These are phyloP conservation scores for Melanotaenia boesemani DNA, from an alignment of 2,797 vertebrate genomes.

Conservation along the genomic window DNA sequence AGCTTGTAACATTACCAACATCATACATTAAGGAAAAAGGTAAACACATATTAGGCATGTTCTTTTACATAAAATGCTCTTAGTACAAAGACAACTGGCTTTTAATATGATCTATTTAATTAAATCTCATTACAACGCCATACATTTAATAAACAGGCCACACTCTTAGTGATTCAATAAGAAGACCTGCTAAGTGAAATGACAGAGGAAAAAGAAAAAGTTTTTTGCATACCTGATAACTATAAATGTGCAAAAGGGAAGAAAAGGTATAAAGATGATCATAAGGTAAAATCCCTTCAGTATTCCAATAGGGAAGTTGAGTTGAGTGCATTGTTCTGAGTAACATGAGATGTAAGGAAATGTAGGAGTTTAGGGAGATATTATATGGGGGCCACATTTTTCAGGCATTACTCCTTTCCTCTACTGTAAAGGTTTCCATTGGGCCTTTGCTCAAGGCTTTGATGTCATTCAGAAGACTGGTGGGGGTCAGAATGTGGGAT, in stretches of 20 bases:
- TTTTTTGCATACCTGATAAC: slow-evolving; percentile 5
- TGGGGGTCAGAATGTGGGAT: slow-evolving; percentile 93
- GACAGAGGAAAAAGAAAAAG: slow-evolving; percentile 10
- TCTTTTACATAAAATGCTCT: slow-evolving; percentile 6
- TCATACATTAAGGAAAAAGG: slow-evolving; percentile 25
- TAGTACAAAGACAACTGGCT: slow-evolving; percentile 14
- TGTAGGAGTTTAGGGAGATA: neutral
- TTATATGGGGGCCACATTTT: neutral
- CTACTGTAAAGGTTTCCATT: slow-evolving; percentile 86
- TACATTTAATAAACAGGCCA: neutral
- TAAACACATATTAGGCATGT: slow-evolving; percentile 28
- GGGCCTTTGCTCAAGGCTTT: slow-evolving; percentile 89
- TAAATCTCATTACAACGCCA: neutral
- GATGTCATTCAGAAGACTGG: slow-evolving; percentile 90
- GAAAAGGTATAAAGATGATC: slow-evolving; percentile 26
- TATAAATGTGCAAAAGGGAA: slow-evolving; percentile 34
- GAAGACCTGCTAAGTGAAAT: slow-evolving; percentile 1
- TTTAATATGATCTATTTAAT: slow-evolving; percentile 19
- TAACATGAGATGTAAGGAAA: slow-evolving; percentile 3
- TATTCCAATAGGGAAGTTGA: slow-evolving; percentile 35
- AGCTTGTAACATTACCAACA: slow-evolving; percentile 22
- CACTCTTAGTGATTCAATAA: neutral
- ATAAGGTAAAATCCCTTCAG: slow-evolving; percentile 68
- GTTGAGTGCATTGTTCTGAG: slow-evolving; percentile 51
- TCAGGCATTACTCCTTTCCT: slow-evolving; percentile 80